Conservation (phyloP, 2,113 vertebrate species). For the Hypomesus transpacificus region DNA sequence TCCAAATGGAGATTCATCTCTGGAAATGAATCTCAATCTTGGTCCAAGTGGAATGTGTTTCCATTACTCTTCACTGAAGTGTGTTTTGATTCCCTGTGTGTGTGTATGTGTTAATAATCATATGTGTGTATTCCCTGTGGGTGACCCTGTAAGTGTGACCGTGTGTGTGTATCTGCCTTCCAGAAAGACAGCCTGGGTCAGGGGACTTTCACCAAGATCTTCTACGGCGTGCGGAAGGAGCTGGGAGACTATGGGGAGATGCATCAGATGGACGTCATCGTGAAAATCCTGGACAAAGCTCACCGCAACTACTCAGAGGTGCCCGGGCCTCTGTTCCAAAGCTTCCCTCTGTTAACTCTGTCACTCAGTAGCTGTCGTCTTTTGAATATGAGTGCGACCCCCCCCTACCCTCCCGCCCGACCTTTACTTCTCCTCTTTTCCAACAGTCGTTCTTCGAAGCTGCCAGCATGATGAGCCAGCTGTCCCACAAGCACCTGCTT, state of each 20-base stretch:
- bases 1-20: too few relatives aligned
- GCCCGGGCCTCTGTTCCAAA: neutral
- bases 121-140: too few relatives aligned
- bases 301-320: slow-evolving; percentile 96
- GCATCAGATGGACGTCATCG: slow-evolving; percentile 87
- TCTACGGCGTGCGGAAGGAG: slow-evolving; percentile 86
- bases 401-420: slow-evolving; percentile 1
- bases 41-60: too few relatives aligned
- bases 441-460: slow-evolving; percentile 97
- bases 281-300: slow-evolving; percentile 93
- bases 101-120: neutral
- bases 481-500: slow-evolving; percentile 93
- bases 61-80: neutral
- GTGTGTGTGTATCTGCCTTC: slow-evolving; percentile 13
- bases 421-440: slow-evolving; percentile 23
- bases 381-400: neutral
- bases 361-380: neutral
- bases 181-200: slow-evolving; percentile 92
- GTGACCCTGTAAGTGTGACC: too few relatives aligned
- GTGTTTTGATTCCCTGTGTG: neutral
- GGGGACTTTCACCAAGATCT: slow-evolving; percentile 96
- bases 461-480: slow-evolving; percentile 98
- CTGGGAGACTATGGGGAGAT: slow-evolving; percentile 87
- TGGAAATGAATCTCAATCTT: too few relatives aligned
- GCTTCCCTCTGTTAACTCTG: neutral